Conservation (phyloP, 2,797 vertebrate species). For the Lepilemur ruficaudatus region DNA sequence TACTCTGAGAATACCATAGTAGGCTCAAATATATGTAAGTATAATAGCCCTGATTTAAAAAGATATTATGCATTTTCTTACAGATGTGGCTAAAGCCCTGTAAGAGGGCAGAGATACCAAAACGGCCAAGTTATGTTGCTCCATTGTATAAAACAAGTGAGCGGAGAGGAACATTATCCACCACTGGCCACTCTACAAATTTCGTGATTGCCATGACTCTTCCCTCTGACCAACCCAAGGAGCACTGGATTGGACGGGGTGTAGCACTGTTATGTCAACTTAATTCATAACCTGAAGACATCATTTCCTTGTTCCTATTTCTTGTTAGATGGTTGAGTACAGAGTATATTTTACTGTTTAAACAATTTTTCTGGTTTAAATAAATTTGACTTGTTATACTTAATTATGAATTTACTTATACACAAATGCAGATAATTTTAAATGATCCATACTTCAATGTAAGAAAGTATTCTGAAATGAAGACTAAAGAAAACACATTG, state of each 20-base stretch:
- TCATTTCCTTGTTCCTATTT: not conserved
- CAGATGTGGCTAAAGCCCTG: conserved; percentile 93
- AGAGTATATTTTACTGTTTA: not conserved
- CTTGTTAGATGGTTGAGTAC: not conserved
- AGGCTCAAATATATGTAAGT: not conserved
- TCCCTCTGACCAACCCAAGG: conserved; percentile 83
- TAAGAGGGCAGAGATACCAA: conserved; percentile 86
- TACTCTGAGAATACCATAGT: not conserved
- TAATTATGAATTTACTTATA: not conserved
- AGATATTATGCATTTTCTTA: not conserved
- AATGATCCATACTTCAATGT: not conserved
- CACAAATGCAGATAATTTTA: not conserved
- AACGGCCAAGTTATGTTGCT: conserved; percentile 86
- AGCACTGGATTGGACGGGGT: conserved; percentile 92
- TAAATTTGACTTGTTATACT: conserved; percentile 8
- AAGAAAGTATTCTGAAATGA: conserved; percentile 53
- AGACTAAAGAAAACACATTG: conserved; percentile 45
- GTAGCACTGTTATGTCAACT: conserved; percentile 92
- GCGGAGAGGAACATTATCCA: conserved; percentile 91
- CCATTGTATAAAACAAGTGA: conserved; percentile 93
- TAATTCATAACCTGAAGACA: conserved; percentile 77
- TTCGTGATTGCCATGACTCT: conserved; percentile 91
- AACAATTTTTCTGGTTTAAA: not conserved
- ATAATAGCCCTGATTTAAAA: not conserved
- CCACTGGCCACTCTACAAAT: conserved; percentile 93